These are phyloP conservation scores for Cyphomyrus plagiostoma DNA, from an alignment of 2,113 vertebrate species.

Conservation along the genomic window DNA sequence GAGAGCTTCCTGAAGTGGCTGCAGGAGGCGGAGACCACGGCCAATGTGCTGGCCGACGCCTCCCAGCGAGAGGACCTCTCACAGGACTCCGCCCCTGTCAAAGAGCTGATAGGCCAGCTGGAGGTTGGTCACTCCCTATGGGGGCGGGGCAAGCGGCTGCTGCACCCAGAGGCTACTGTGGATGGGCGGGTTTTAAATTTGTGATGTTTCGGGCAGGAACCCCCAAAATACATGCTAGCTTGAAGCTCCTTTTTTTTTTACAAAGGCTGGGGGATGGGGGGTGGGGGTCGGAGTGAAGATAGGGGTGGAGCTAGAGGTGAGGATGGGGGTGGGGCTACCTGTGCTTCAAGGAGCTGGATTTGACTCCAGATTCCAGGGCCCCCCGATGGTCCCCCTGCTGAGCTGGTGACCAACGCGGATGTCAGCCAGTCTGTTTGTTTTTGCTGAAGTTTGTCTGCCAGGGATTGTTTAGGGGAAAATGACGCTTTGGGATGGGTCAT, in stretches of 20 bases:
- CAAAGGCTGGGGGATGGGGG: background rate
- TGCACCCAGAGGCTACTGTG: background rate
- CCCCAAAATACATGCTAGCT: background rate
- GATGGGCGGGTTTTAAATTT: background rate
- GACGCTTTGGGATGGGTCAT: background rate
- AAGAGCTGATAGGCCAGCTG: slow-evolving; percentile 74
- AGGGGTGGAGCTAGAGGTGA: background rate
- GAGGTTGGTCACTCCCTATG: slow-evolving; percentile 64
- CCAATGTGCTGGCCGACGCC: slow-evolving; percentile 79
- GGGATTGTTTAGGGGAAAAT: background rate
- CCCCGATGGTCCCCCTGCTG: background rate
- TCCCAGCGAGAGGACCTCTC: slow-evolving; percentile 75
- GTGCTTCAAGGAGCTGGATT: background rate
- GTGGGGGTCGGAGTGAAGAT: background rate
- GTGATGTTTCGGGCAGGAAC: background rate
- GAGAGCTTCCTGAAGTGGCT: slow-evolving; percentile 91
- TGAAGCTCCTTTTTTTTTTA: background rate
- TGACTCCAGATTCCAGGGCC: background rate
- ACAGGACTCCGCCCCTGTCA: slow-evolving; percentile 63
- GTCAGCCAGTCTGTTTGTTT: background rate
- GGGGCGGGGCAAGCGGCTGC: too few species aligned
- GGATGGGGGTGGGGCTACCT: background rate
- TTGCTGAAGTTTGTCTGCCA: background rate
- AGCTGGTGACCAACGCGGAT: background rate
- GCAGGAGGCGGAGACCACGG: slow-evolving; percentile 84